Percentiles rank a stretch among this genome's conserved stretches.
Conservation (phyloP, 2,888 invertebrate species). For the Crematogaster levior region DNA sequence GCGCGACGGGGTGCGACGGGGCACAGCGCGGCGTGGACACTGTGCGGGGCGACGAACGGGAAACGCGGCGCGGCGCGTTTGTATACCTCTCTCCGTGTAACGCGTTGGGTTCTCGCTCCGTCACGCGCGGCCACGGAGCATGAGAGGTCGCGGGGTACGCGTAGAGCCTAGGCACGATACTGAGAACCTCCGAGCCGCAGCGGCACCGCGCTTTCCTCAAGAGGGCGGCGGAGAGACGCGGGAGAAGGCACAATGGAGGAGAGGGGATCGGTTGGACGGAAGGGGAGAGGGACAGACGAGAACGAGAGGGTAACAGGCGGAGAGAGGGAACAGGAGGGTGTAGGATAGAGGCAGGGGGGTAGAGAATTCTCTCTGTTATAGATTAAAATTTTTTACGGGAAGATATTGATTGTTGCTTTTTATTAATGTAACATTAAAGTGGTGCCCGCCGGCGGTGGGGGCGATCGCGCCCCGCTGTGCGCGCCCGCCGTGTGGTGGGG, state of each 20-base stretch:
- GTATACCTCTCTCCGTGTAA: conserved; percentile 7
- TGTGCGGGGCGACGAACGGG: conserved; percentile 55
- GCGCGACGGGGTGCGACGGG: conserved; percentile 26
- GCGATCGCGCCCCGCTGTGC: conserved; percentile 67
- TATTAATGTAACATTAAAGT: conserved; percentile 85
- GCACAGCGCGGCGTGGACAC: conserved; percentile 19
- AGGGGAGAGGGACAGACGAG: conserved; percentile 22
- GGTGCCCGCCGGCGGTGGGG: conserved; percentile 74
- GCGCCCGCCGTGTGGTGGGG: conserved; percentile 56
- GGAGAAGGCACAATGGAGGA: conserved; percentile 44
- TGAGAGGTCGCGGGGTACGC: conserved; percentile 62
- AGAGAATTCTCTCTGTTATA: conserved; percentile 81
- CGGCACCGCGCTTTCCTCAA: conserved; percentile 71
- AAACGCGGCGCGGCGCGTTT: conserved; percentile 13
- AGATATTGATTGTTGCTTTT: conserved; percentile 86
- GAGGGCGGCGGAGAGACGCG: conserved; percentile 67
- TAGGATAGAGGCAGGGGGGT: conserved; percentile 60
- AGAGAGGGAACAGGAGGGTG: conserved; percentile 56
- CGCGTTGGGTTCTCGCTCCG: conserved; percentile 30
- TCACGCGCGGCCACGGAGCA: conserved; percentile 54
- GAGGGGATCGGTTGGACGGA: conserved; percentile 42
- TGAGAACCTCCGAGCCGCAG: conserved; percentile 64
- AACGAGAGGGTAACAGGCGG: conserved; percentile 1
- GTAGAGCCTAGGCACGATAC: conserved; percentile 72
- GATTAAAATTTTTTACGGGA: conserved; percentile 84